These are phyloP conservation scores for Eucidaris tribuloides DNA, from an alignment of 35 echinoderm and acorn worm species.

Conservation along the genomic window DNA sequence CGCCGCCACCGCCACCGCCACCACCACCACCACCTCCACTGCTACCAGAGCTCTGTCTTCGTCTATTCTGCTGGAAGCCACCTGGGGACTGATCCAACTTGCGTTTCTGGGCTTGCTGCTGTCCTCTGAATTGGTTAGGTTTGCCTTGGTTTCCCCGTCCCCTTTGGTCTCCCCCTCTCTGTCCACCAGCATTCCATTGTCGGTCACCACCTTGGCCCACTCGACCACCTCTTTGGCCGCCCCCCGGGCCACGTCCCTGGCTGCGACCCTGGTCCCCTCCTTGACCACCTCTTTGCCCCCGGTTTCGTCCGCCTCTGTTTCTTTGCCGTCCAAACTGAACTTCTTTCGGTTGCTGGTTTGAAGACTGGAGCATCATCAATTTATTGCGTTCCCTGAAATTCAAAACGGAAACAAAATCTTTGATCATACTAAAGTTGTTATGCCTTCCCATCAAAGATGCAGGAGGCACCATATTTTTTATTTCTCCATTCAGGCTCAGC, in stretches of 20 bases:
- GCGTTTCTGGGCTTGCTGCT: neutral
- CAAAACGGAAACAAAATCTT: neutral
- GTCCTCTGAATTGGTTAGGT: neutral
- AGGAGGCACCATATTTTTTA: no score
- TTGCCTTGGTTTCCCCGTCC: neutral
- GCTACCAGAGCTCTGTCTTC: no score
- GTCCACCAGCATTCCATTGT: neutral
- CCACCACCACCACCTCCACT: no score
- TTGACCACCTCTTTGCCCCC: neutral
- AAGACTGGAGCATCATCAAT: neutral
- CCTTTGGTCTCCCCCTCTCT: neutral
- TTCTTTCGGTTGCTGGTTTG: no score
- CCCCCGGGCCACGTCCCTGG: neutral
- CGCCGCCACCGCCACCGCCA: no score
- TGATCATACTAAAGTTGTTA: no score
- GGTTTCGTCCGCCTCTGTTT: neutral
- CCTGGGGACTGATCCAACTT: neutral
- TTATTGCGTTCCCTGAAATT: slow-evolving; percentile 3
- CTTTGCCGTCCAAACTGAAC: neutral
- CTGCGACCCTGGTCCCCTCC: neutral
- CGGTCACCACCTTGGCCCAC: neutral
- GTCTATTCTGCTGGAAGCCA: no score
- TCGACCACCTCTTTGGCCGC: neutral
- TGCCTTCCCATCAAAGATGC: no score
- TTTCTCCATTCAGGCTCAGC: no score